phyloP scores from a whole-genome alignment of 1,140 invertebrate species.

The Drosophila micromelanica region DNA sequence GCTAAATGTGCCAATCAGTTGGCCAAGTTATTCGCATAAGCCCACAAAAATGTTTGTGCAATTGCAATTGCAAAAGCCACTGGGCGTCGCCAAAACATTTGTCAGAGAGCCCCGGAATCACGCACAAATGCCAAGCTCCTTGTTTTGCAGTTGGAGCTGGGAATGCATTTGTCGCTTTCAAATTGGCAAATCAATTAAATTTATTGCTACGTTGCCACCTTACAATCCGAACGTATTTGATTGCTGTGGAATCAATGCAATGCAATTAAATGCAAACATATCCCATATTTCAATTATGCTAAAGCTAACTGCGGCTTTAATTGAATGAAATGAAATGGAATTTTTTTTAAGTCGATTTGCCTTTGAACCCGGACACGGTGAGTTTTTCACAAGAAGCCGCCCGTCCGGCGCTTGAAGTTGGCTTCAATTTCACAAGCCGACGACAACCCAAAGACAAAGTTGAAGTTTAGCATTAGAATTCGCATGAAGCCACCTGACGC shows the following conservation, averaged over 20 bases:
- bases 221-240: conserved; percentile 30
- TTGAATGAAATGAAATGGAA: conserved; percentile 38
- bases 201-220: conserved; percentile 74
- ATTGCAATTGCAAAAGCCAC: conserved; percentile 36
- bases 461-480: conserved; percentile 41
- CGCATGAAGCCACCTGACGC: conserved; percentile 28
- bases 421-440: conserved; percentile 44
- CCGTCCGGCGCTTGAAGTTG: conserved; percentile 49
- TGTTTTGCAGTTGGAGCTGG: background rate
- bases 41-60: conserved; percentile 19
- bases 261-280: conserved; percentile 67
- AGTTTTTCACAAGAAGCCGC: conserved; percentile 60
- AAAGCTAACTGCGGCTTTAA: conserved; percentile 41
- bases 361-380: conserved; percentile 11
- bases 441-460: background rate
- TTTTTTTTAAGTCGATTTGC: conserved; percentile 24
- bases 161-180: conserved; percentile 28
- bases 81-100: conserved; percentile 63
- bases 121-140: background rate
- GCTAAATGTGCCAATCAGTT: background rate
- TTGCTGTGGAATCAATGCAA: conserved; percentile 69
- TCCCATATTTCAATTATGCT: conserved; percentile 68
- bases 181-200: conserved; percentile 77
- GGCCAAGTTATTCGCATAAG: conserved; percentile 48
- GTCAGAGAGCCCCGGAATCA: conserved; percentile 47